phyloP scores from a whole-genome alignment of 1,140 invertebrate species.

The Scaptomyza montana region DNA sequence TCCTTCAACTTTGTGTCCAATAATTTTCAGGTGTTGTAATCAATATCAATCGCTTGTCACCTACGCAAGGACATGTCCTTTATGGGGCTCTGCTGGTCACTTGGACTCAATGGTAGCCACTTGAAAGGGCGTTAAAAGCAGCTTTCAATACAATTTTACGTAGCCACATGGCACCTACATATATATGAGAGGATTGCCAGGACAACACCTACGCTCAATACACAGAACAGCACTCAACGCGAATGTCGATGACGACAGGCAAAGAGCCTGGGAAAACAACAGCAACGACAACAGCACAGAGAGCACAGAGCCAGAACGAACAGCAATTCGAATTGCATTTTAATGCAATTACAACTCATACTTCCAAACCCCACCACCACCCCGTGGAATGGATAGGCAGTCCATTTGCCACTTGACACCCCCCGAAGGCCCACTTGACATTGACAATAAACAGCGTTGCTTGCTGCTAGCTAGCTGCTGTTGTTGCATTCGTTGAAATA shows the following conservation, averaged over 20 bases:
- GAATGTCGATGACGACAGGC: conserved; percentile 29
- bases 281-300: too few relatives aligned
- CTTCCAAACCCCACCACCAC: neutral
- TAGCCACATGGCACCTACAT: conserved; percentile 43
- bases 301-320: conserved; percentile 18
- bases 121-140: conserved; percentile 60
- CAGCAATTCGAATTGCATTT: conserved; percentile 80
- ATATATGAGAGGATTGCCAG: conserved; percentile 12
- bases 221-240: conserved; percentile 49
- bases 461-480: conserved; percentile 5
- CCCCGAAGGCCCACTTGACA: conserved; percentile 77
- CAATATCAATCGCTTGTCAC: conserved; percentile 29
- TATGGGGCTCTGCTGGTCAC: conserved; percentile 6
- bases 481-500: conserved; percentile 69
- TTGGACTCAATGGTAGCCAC: neutral
- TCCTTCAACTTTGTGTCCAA: conserved; percentile 7
- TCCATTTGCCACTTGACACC: conserved; percentile 45
- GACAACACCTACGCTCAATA: conserved; percentile 51
- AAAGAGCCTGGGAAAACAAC: conserved; percentile 21
- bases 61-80: conserved; percentile 6
- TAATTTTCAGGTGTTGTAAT: conserved; percentile 19
- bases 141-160: conserved; percentile 77
- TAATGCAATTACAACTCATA: conserved; percentile 80
- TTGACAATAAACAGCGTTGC: conserved; percentile 74
- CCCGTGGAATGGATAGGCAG: conserved; percentile 5